Conservation (phyloP, 2,797 vertebrate genomes). For the Eleutherodactylus coqui region DNA sequence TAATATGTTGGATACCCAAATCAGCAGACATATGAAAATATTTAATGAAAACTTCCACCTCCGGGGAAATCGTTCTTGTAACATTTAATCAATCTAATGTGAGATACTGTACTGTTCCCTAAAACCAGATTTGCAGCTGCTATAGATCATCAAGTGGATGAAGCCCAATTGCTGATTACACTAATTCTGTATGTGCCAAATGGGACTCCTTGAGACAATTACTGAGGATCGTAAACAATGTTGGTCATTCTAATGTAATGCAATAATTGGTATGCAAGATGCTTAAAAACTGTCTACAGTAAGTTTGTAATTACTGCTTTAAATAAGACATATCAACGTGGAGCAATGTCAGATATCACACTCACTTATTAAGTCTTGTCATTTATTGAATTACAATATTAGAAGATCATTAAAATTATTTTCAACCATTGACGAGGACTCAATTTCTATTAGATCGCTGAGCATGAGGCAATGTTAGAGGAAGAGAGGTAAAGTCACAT, state of each 20-base stretch:
- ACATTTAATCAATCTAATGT: conserved; percentile 34
- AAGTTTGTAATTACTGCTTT: too few relatives aligned
- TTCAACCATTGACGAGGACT: not conserved
- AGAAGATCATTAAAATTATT: not conserved
- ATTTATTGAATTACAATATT: not conserved
- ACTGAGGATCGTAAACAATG: conserved; percentile 20
- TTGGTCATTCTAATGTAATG: not conserved
- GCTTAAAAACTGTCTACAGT: not conserved
- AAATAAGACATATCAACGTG: too few relatives aligned
- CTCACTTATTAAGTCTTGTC: too few relatives aligned
- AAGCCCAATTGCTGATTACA: conserved; percentile 23
- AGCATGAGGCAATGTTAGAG: not conserved
- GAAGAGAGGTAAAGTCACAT: not conserved
- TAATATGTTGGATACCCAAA: not conserved
- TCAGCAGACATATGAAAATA: conserved; percentile 20
- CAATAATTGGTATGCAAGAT: not conserved
- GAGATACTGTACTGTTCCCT: conserved; percentile 19
- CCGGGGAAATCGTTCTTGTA: conserved; percentile 22
- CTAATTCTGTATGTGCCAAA: conserved; percentile 19
- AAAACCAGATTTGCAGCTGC: conserved; percentile 38
- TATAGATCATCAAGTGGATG: conserved; percentile 24
- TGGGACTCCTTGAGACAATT: conserved; percentile 35
- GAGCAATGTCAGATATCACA: too few relatives aligned
- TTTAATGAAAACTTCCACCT: conserved; percentile 28
- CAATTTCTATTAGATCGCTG: not conserved